phyloP scores from a whole-genome alignment of 2,888 invertebrate genomes.

The Tipula confusa region DNA sequence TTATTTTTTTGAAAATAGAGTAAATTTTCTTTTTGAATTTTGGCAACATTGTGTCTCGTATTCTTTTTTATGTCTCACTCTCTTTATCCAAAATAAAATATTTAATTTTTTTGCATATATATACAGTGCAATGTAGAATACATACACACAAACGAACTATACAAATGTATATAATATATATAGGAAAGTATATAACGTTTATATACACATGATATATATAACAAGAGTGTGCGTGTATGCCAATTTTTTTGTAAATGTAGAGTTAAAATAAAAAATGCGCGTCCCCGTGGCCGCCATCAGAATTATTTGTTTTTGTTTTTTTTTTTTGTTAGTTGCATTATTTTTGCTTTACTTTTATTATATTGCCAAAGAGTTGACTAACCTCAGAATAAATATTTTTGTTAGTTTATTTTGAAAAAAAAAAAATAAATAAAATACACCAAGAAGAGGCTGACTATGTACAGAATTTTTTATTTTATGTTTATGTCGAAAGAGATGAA shows the following conservation, averaged over 20 bases:
- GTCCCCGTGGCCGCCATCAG: neutral
- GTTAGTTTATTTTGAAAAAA: slow-evolving; percentile 3
- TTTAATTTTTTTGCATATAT: neutral
- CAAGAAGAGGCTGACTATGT: neutral
- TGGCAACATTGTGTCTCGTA: slow-evolving; percentile 20
- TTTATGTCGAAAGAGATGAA: neutral
- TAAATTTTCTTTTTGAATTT: neutral
- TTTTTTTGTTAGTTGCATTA: too few species aligned
- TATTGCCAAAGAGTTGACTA: neutral
- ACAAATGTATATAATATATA: neutral
- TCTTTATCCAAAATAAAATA: neutral
- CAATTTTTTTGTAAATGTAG: neutral
- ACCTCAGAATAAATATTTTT: slow-evolving; percentile 12
- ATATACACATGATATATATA: neutral
- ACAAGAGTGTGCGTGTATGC: neutral
- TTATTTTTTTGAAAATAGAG: neutral
- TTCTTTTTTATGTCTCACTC: slow-evolving; percentile 13
- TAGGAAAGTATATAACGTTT: neutral
- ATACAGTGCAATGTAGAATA: neutral
- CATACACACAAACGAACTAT: neutral
- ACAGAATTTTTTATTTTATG: neutral
- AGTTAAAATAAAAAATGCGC: neutral
- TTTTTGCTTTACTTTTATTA: neutral
- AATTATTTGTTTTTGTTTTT: neutral
- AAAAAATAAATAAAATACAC: too few species aligned